Conservation (phyloP, 2,113 vertebrate species). For the Morphnarchus princeps region DNA sequence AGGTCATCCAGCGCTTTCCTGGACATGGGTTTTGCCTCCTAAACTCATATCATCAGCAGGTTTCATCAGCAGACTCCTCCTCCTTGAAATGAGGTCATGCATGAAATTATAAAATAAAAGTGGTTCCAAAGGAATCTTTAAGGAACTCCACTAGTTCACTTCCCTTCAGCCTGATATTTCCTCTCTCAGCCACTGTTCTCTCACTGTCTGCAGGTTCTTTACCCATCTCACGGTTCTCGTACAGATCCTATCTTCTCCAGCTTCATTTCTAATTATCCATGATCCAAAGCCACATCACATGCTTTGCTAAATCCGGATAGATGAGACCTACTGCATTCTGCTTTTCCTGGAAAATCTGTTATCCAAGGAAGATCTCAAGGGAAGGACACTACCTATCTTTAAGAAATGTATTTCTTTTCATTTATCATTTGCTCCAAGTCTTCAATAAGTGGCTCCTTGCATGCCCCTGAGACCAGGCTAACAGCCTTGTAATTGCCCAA, state of each 20-base stretch:
- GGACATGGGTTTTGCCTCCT: background rate
- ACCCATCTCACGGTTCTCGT: background rate
- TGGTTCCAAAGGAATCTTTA: background rate
- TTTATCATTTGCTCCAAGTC: background rate
- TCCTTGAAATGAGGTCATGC: background rate
- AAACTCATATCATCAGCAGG: background rate
- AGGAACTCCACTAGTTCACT: background rate
- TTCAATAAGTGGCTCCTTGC: background rate
- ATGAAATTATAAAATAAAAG: background rate
- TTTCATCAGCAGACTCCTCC: fast-evolving
- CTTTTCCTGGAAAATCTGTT: background rate
- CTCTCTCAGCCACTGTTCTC: background rate
- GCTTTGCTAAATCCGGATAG: background rate
- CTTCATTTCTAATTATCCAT: background rate
- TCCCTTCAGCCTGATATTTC: background rate
- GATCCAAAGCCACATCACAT: background rate
- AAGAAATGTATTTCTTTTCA: background rate
- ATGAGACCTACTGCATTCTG: background rate
- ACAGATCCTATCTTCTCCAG: background rate
- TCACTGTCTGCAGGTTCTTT: background rate
- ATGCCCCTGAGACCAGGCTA: background rate
- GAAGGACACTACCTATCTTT: background rate
- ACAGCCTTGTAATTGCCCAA: background rate
- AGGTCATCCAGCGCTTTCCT: background rate
- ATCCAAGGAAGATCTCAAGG: background rate